Evolutionary conservation across 1,140 invertebrate genomes (phyloP).

Genomic region (Cheumatopsyche charites): DNA sequence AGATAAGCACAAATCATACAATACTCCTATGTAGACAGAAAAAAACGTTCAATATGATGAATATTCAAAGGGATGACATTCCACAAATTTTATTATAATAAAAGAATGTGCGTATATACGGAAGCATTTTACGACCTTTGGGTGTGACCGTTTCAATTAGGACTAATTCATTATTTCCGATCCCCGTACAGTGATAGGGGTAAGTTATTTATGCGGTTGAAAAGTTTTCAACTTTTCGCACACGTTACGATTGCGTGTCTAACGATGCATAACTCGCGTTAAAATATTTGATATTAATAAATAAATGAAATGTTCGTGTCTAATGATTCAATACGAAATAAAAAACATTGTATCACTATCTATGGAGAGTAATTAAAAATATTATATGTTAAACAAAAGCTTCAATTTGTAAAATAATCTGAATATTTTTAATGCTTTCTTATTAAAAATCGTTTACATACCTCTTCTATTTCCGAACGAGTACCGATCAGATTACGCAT

Average conservation of each 20-base stretch:
- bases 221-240: background rate
- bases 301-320: background rate
- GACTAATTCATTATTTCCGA: slow-evolving; percentile 33
- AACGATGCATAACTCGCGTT: background rate
- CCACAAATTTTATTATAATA: slow-evolving; percentile 15
- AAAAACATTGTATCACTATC: too few species aligned
- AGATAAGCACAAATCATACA: background rate
- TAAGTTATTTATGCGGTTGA: slow-evolving; percentile 16
- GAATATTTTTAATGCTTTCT: too few species aligned
- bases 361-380: too few species aligned
- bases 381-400: too few species aligned
- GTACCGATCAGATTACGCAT: too few species aligned
- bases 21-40: too few species aligned
- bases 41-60: too few species aligned
- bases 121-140: background rate
- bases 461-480: too few species aligned
- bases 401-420: too few species aligned
- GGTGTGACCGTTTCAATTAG: slow-evolving; percentile 41
- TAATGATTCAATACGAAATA: background rate
- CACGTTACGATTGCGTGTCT: slow-evolving; percentile 2
- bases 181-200: background rate
- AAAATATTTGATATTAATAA: too few species aligned
- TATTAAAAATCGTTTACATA: too few species aligned
- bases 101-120: background rate
- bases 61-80: background rate